Conservation (phyloP, 1,140 invertebrate species). For the Theocolax elegans region DNA sequence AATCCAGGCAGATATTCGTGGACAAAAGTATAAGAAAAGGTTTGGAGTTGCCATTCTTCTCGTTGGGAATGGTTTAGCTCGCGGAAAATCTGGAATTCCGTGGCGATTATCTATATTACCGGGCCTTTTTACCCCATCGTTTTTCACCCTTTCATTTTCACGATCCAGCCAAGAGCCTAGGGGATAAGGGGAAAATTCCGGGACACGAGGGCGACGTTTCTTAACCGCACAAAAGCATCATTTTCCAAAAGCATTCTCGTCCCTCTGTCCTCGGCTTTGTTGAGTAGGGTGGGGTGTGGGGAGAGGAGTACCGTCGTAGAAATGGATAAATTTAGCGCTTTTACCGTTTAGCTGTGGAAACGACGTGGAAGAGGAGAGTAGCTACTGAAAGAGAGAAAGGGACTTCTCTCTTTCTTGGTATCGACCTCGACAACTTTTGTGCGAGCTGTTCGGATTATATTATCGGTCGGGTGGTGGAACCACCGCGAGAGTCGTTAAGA, state of each 20-base stretch:
- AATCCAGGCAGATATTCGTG: neutral
- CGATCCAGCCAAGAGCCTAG: neutral
- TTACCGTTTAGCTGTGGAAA: neutral
- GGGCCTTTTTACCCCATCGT: neutral
- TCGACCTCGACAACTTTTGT: neutral
- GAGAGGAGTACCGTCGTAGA: too few species aligned
- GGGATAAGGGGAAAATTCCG: neutral
- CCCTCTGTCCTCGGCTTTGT: too few species aligned
- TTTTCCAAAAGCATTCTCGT: neutral
- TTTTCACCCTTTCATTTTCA: neutral
- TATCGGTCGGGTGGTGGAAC: conserved; percentile 38
- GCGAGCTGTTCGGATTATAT: conserved; percentile 1
- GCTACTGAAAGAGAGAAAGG: too few species aligned
- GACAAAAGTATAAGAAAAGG: neutral
- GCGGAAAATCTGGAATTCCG: neutral
- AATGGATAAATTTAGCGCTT: conserved; percentile 17
- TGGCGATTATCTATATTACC: neutral
- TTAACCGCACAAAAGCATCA: neutral
- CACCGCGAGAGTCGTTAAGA: conserved; percentile 52
- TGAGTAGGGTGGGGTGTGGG: too few species aligned
- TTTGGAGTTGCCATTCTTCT: too few species aligned
- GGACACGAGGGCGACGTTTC: neutral
- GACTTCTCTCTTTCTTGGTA: too few species aligned
- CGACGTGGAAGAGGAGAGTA: neutral
- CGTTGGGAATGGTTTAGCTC: too few species aligned